phyloP scores from a whole-genome alignment of 2,888 invertebrate species.

The Melanostoma scalare region DNA sequence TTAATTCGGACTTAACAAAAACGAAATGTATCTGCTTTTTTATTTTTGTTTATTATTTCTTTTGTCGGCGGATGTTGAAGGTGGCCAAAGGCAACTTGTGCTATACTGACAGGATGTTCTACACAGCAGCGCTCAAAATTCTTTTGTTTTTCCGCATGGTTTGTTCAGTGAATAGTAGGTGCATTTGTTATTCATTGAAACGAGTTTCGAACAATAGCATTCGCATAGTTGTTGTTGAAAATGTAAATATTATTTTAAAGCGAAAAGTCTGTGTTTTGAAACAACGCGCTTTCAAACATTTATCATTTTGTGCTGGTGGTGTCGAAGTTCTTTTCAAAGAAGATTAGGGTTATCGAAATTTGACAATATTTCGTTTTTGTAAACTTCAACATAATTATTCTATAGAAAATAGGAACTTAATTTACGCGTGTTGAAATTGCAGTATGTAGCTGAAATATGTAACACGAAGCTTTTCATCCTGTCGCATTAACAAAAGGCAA shows the following conservation, averaged over 20 bases:
- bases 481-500: too few species aligned
- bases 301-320: too few species aligned
- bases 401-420: too few species aligned
- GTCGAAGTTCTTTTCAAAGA: too few species aligned
- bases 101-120: slow-evolving; percentile 42
- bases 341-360: too few species aligned
- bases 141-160: slow-evolving; percentile 32
- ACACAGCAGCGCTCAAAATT: slow-evolving; percentile 13
- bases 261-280: slow-evolving; percentile 14
- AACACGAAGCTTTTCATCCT: too few species aligned
- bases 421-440: too few species aligned
- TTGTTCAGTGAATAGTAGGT: slow-evolving; percentile 32
- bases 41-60: slow-evolving; percentile 29
- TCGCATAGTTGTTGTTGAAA: slow-evolving; percentile 35
- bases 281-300: too few species aligned
- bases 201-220: slow-evolving; percentile 48
- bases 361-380: too few species aligned
- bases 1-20: slow-evolving; percentile 51
- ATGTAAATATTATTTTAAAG: slow-evolving; percentile 28
- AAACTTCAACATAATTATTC: too few species aligned
- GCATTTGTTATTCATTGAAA: slow-evolving; percentile 48
- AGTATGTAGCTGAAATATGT: too few species aligned
- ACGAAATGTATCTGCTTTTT: slow-evolving; percentile 27
- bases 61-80: slow-evolving; percentile 58
- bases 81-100: slow-evolving; percentile 63